Base-by-base conservation (phyloP, 2,888 invertebrate genomes). In the Eristalis intricaria region DNA sequence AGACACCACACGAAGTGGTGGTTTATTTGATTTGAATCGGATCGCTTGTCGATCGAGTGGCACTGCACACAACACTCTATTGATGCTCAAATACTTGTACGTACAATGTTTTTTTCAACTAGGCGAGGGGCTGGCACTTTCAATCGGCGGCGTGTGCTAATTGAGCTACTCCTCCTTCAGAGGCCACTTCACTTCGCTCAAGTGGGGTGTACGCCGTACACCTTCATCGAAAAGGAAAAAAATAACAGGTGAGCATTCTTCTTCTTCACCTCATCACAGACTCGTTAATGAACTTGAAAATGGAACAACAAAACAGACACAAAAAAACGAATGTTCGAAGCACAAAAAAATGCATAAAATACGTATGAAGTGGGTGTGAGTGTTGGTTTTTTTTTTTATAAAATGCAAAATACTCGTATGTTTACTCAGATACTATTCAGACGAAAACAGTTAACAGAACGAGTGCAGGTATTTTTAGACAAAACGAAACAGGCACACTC, bases 251-350 rank as follows among this genome's bases (percentile, higher is more conserved):
- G 70, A 50, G 61, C 65, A 38, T 50, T 65, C 75, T 70, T 65
- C 65, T n/a, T n/a, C n/a, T n/a, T n/a, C n/a, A n/a, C n/a, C n/a
- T 61, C 71, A 70, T 56, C 80, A 80, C 56, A 64, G 50, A 77
- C 73, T 80, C 74, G 85, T 81, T 85, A 85, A 85, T 86, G 85
- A 86, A 86, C 82, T 86, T 86, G 85, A 82, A 78, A 32, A 8
- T 32, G 32, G 32, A 32, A 32, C 32, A 32, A 64, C 65, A 60
- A 71, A 43, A 38, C 56, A 58, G 64, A 60, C n/a, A n/a, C n/a
- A 69, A 68, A 71, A 23, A 56, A 43, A 73, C 50, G 56, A 66
- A 65, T 50, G 7, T 8, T 58, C 23, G 61, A 80, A 58, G 65
- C 69, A 40, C 70, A 35, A 69, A 69, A n/a, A n/a, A 69, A 76